Evolutionary conservation across 2,888 invertebrate species (phyloP), one percentile per base, ranked within the genome.

Genomic region (Phyto melanocephala): DNA sequence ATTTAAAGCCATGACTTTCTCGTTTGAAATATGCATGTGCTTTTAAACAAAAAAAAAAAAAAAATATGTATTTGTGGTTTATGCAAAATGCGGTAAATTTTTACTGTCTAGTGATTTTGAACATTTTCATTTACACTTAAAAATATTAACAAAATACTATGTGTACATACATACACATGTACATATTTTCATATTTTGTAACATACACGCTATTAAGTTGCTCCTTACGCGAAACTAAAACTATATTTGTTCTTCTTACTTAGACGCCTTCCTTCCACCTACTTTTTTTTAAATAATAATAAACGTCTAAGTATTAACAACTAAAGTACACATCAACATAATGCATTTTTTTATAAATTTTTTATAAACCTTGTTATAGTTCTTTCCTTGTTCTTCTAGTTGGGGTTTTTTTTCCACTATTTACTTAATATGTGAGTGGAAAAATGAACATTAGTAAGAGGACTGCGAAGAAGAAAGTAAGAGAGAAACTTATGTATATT

Each of bases 71-170:
- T 79, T 72, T 79, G 50, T 42, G 37, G 72, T 72, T 68, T 40
- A 54, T 56, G 54, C 68, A 63, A 74, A 74, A 68, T 78, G 71
- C 47, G 45, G 81, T 81, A 62, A 72, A 75, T 62, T 75, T 78
- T 78, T 71, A 82, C 74, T 75, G 82, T 82, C 82, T 82, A 71
- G 75, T 79, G 82, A 82, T 75, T 82, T 79, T 79, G 35, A 45
- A 75, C 63, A 60, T 72, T 81, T 65, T 20, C 20, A 58, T 42
- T 22, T 17, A 15, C 6, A 28, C 35, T 42, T 24, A 28, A 1
- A 37, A 5, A 45, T 62, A 58, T 58, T 45, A 24, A 20, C 37
- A 75, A 56, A 54, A 28, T 56, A 20, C 7, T 47, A 13, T 22
- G 22, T 20, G 22, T 62, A 62, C 28, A 22, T 60, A 47, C 54